These are phyloP conservation scores for Tragelaphus scriptus DNA, from an alignment of 2,113 vertebrate genomes.

Conservation along the genomic window DNA sequence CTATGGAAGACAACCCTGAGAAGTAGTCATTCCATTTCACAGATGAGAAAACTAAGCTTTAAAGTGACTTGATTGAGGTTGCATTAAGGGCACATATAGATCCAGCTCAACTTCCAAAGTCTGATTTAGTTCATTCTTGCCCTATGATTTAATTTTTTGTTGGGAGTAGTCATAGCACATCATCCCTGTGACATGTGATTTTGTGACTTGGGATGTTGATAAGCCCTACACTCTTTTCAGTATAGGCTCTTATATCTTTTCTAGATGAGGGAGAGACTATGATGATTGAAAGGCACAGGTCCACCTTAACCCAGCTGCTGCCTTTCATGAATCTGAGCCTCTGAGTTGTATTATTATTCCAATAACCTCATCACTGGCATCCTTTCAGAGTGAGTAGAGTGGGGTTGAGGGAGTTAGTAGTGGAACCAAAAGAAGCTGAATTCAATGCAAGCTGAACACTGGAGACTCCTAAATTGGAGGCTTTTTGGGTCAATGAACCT, in stretches of 20 bases:
- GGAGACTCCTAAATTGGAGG: neutral
- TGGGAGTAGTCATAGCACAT: neutral
- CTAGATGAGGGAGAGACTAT: neutral
- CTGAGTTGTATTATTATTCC: neutral
- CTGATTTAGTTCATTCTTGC: neutral
- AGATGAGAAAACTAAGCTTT: neutral
- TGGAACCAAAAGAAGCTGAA: neutral
- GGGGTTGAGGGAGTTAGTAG: rapidly evolving
- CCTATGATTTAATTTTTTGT: neutral
- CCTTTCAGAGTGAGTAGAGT: neutral
- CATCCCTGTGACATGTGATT: neutral
- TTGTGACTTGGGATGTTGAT: neutral
- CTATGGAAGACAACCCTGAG: neutral
- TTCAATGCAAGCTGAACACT: neutral
- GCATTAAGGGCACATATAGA: neutral
- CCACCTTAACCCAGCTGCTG: neutral
- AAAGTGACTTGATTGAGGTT: neutral
- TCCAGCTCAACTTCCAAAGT: neutral
- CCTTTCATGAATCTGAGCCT: neutral
- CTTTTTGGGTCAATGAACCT: neutral
- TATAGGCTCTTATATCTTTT: neutral
- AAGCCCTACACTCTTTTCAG: neutral
- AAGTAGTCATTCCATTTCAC: neutral
- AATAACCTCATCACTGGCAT: neutral
- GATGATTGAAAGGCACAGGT: neutral